phyloP scores from a whole-genome alignment of 2,888 invertebrate species.

The Morinoia aosen region DNA sequence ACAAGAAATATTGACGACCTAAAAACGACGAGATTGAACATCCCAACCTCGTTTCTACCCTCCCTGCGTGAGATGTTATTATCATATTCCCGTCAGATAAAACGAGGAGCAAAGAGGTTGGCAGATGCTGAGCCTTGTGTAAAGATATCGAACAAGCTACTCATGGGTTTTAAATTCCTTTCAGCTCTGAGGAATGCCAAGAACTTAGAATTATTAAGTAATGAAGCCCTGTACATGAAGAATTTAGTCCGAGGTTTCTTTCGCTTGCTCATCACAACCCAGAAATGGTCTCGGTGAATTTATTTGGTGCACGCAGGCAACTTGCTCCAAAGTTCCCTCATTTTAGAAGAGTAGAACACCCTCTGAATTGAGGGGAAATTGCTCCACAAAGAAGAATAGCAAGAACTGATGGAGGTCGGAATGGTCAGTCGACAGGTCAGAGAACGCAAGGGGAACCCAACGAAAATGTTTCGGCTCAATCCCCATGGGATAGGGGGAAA shows the following conservation, averaged over 20 bases:
- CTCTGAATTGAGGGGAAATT: slow-evolving; percentile 2
- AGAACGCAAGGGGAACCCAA: background rate
- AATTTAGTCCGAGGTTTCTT: background rate
- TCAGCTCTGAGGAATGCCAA: background rate
- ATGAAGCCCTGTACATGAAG: background rate
- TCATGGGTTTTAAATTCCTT: background rate
- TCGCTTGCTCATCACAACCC: background rate
- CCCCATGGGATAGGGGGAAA: background rate
- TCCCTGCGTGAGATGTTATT: background rate
- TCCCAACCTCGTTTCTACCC: background rate
- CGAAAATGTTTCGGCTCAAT: background rate
- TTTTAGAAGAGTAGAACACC: slow-evolving; percentile 1
- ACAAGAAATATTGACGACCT: slow-evolving; percentile 41
- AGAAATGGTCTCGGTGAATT: background rate
- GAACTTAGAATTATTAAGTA: background rate
- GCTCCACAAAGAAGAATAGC: slow-evolving; percentile 17
- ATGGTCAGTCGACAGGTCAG: slow-evolving; percentile 12
- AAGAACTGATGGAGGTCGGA: slow-evolving; percentile 17
- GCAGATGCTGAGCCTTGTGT: background rate
- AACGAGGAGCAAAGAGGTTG: background rate
- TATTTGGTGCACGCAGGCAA: background rate
- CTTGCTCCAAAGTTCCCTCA: slow-evolving; percentile 4
- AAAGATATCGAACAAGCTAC: background rate
- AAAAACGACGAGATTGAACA: slow-evolving; percentile 17
- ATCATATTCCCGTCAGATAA: background rate